These are phyloP conservation scores for Palythoa grandiflora DNA, from an alignment of 92 coral and sea anemone species.

Conservation along the genomic window DNA sequence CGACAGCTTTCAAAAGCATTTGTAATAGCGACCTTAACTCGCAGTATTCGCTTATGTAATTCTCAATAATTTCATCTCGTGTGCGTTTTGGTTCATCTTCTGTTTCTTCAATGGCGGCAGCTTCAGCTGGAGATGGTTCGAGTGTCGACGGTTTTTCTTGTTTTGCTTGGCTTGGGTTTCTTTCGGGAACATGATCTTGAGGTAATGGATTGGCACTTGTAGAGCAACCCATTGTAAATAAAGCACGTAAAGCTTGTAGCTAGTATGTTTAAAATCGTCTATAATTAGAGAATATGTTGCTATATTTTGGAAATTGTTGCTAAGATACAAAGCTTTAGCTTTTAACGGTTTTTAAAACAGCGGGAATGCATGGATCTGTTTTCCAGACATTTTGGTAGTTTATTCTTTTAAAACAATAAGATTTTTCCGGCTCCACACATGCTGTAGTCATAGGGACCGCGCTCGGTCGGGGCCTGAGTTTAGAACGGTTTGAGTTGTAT, in stretches of 20 bases:
- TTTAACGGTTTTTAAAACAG: too few relatives aligned
- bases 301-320: too few relatives aligned
- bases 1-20: conserved; percentile 16
- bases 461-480: conserved; percentile 25
- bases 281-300: too few relatives aligned
- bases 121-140: not conserved
- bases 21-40: conserved; percentile 24
- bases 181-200: not conserved
- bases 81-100: conserved; percentile 18
- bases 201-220: not conserved
- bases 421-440: too few relatives aligned
- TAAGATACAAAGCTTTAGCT: too few relatives aligned
- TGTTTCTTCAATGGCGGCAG: not conserved
- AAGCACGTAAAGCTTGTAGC: too few relatives aligned
- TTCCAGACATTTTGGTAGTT: too few relatives aligned
- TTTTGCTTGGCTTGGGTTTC: not conserved
- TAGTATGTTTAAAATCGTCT: too few relatives aligned
- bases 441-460: conserved; percentile 15
- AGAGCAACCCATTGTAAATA: conserved; percentile 7
- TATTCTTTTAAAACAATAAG: too few relatives aligned
- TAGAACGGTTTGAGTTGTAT: conserved; percentile 4
- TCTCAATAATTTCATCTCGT: conserved; percentile 28
- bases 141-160: not conserved
- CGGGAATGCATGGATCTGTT: too few relatives aligned
- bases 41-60: conserved; percentile 3